phyloP scores from a whole-genome alignment of 2,113 vertebrate species.

The Notarius lentiginosus region DNA sequence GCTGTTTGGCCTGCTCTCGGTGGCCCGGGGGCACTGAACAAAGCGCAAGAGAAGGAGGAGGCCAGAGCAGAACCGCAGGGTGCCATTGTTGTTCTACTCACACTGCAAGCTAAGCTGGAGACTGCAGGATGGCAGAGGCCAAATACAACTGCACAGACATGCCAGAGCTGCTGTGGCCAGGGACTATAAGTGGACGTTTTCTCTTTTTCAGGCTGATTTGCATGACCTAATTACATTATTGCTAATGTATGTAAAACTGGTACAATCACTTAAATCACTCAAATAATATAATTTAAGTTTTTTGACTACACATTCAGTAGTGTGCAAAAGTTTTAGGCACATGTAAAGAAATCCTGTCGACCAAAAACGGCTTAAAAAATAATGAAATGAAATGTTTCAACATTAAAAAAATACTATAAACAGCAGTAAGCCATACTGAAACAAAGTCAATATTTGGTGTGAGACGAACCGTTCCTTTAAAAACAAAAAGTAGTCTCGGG shows the following conservation, averaged over 20 bases:
- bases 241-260: not conserved
- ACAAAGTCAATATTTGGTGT: too few species aligned
- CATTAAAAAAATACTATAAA: too few species aligned
- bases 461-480: too few species aligned
- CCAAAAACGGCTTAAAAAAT: too few species aligned
- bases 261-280: not conserved
- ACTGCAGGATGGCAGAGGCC: constrained; percentile 58
- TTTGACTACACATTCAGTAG: not conserved
- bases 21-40: constrained; percentile 80
- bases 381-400: too few species aligned
- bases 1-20: constrained; percentile 78
- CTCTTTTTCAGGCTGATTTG: not conserved
- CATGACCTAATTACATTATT: not conserved
- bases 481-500: too few species aligned
- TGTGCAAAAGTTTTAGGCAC: too few species aligned
- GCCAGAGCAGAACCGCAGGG: constrained; percentile 83
- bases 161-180: constrained; percentile 34
- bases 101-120: constrained; percentile 64
- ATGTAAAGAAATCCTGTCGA: too few species aligned
- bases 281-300: not conserved
- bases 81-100: constrained; percentile 82
- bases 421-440: too few species aligned
- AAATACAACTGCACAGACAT: constrained; percentile 46
- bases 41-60: constrained; percentile 77
- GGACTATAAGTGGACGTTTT: constrained; percentile 27